These are phyloP conservation scores for Helleia helle DNA, from an alignment of 2,888 invertebrate species.

Conservation along the genomic window DNA sequence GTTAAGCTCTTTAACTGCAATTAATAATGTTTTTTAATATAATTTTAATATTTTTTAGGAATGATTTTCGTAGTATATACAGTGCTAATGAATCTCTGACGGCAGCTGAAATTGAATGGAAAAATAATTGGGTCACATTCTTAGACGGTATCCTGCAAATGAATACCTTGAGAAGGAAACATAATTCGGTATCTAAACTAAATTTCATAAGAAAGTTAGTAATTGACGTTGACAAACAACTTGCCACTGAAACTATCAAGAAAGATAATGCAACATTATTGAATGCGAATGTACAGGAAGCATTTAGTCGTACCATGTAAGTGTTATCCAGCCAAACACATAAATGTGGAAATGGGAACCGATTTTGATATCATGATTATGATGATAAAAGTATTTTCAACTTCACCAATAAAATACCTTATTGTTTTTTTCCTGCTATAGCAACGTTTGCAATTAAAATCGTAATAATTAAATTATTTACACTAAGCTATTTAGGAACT, in stretches of 20 bases:
- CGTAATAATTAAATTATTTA: no score
- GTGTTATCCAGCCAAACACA: no score
- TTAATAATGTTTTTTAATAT: not conserved
- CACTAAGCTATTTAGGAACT: no score
- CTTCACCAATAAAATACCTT: not conserved
- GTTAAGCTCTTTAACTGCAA: constrained; percentile 11
- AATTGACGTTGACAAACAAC: constrained; percentile 32
- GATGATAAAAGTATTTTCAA: not conserved
- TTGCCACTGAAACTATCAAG: constrained; percentile 1
- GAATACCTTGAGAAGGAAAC: constrained; percentile 73
- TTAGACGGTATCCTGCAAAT: constrained; percentile 89
- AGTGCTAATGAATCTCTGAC: constrained; percentile 28
- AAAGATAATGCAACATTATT: constrained; percentile 18
- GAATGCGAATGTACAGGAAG: constrained; percentile 24
- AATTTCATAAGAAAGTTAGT: constrained; percentile 40
- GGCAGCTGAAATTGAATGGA: constrained; percentile 71
- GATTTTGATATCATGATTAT: no score
- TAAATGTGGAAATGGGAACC: no score
- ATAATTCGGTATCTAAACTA: constrained; percentile 76
- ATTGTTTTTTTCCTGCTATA: no score
- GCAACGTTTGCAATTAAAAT: no score
- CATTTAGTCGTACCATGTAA: constrained; percentile 28
- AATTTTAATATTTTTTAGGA: constrained; percentile 23
- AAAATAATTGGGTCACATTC: constrained; percentile 85
- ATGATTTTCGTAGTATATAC: constrained; percentile 35